A percentile compares a stretch with the other conserved stretches of the same genome.
These are phyloP conservation scores for Lymantria monacha DNA, from an alignment of 2,888 invertebrate genomes.

Conservation along the genomic window DNA sequence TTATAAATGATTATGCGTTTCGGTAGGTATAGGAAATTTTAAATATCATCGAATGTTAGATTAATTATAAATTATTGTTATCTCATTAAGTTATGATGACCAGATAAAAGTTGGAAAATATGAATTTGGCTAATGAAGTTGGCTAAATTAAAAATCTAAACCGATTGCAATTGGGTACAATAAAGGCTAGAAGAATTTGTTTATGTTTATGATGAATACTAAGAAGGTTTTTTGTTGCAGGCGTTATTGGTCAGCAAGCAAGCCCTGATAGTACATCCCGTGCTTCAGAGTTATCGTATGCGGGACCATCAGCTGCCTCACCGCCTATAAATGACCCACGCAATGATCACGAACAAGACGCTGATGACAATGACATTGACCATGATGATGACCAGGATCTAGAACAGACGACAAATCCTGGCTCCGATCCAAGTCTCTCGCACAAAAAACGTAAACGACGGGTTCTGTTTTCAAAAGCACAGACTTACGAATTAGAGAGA, in stretches of 20 bases:
- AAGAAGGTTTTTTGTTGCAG: slow-evolving; percentile 48
- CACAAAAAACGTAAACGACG: slow-evolving; percentile 97
- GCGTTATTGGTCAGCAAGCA: slow-evolving; percentile 85
- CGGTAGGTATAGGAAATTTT: no score
- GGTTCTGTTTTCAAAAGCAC: slow-evolving; percentile 98
- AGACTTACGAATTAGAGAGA: slow-evolving; percentile 97
- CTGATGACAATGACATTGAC: slow-evolving; percentile 80
- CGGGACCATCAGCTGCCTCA: slow-evolving; percentile 64
- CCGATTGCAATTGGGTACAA: no score
- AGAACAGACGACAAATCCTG: slow-evolving; percentile 60
- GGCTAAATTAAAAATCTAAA: no score
- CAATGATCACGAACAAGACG: slow-evolving; percentile 57
- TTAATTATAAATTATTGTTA: no score
- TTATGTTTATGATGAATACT: no score
- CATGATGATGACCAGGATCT: slow-evolving; percentile 82
- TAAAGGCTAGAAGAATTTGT: no score
- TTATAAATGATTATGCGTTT: no score
- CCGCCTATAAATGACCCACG: slow-evolving; percentile 61
- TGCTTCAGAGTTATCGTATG: slow-evolving; percentile 88
- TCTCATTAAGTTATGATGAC: no score
- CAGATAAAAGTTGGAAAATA: no score
- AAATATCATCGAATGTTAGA: no score
- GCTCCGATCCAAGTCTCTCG: slow-evolving; percentile 70
- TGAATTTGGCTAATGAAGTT: no score
- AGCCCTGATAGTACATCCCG: slow-evolving; percentile 94